phyloP scores from a whole-genome alignment of 1,140 invertebrate genomes.

The Pseudobourletiella spinata region DNA sequence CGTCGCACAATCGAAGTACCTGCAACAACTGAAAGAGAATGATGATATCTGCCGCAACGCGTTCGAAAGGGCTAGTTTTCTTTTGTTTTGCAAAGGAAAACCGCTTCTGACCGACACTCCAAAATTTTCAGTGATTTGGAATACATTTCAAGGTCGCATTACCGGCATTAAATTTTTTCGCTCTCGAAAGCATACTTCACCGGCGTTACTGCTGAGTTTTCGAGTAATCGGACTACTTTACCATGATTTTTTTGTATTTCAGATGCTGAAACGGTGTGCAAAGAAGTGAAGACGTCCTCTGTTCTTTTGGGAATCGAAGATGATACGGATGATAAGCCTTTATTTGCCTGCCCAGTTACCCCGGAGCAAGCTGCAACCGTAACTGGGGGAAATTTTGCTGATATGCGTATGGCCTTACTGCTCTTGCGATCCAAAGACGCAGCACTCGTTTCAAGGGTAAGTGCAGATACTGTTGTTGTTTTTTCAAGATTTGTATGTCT shows the following conservation, averaged over 20 bases:
- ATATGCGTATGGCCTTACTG: conserved; percentile 34
- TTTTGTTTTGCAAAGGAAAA: conserved; percentile 26
- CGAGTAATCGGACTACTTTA: no score
- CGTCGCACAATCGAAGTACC: conserved; percentile 26
- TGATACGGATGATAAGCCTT: conserved; percentile 14
- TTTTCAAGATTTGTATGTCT: no score
- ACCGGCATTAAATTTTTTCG: no score
- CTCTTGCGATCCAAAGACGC: conserved; percentile 12
- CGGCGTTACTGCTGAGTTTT: no score
- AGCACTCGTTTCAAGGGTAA: conserved; percentile 27
- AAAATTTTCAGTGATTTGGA: conserved; percentile 18
- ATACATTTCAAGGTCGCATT: conserved; percentile 23
- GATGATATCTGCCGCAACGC: conserved; percentile 27
- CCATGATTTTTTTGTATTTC: no score
- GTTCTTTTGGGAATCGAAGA: conserved; percentile 21
- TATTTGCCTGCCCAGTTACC: conserved; percentile 25
- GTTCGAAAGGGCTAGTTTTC: conserved; percentile 23
- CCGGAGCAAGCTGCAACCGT: conserved; percentile 12
- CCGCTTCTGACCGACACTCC: conserved; percentile 13
- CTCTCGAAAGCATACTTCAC: no score
- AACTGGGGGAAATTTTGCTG: conserved; percentile 26
- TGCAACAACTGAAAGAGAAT: conserved; percentile 35
- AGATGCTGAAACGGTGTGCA: conserved; percentile 19
- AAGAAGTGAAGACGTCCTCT: conserved; percentile 18
- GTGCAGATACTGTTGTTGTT: not conserved